Evolutionary conservation across 2,888 invertebrate genomes (phyloP).

Genomic region (Drosophila mettleri): DNA sequence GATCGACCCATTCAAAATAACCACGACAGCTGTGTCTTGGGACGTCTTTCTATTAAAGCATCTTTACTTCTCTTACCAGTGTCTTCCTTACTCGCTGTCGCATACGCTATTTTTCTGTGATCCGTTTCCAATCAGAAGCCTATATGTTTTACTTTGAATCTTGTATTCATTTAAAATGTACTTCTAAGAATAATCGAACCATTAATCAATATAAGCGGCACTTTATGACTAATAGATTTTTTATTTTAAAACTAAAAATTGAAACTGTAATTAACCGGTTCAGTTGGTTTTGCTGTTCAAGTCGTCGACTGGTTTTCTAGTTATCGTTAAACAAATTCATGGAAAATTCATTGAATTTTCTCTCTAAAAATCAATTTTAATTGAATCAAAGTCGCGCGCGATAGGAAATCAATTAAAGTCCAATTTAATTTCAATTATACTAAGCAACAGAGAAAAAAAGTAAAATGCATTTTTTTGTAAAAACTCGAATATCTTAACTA

Average conservation of each 20-base stretch:
- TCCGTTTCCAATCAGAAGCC: background rate
- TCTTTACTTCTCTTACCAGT: background rate
- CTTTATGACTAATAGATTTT: constrained; percentile 71
- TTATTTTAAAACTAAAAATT: constrained; percentile 72
- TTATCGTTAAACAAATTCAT: constrained; percentile 44
- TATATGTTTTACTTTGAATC: no score
- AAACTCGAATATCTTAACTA: no score
- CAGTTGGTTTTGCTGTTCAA: background rate
- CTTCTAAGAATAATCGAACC: constrained; percentile 36
- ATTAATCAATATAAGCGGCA: constrained; percentile 50
- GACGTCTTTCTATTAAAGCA: constrained; percentile 21
- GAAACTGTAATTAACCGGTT: constrained; percentile 75
- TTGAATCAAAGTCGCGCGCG: constrained; percentile 17
- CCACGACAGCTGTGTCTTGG: constrained; percentile 44
- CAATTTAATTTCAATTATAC: constrained; percentile 18
- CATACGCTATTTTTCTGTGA: background rate
- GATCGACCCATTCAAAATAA: constrained; percentile 38
- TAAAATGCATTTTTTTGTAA: background rate
- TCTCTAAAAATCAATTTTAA: constrained; percentile 36
- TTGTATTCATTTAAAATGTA: constrained; percentile 16
- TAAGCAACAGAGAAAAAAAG: background rate
- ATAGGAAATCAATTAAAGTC: constrained; percentile 27
- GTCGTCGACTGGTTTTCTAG: constrained; percentile 43
- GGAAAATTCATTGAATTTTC: constrained; percentile 60
- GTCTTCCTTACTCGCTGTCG: background rate